Conservation (phyloP, 2,888 invertebrate genomes). For the Eledona agricola region DNA sequence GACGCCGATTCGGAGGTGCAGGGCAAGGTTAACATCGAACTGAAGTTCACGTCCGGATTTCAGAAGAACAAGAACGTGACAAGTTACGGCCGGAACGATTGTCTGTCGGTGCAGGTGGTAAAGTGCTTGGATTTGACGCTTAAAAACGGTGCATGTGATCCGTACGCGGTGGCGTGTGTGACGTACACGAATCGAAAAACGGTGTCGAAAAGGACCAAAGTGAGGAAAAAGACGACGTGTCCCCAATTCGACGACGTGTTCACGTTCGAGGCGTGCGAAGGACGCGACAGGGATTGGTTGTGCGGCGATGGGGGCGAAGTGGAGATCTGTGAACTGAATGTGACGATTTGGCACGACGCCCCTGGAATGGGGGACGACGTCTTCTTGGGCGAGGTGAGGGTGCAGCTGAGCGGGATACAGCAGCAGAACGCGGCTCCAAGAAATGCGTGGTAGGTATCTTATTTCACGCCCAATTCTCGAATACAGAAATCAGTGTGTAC, state of each 20-base stretch:
- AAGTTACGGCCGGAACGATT: slow-evolving; percentile 52
- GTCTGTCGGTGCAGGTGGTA: slow-evolving; percentile 72
- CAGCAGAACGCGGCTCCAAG: slow-evolving; percentile 69
- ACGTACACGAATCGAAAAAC: slow-evolving; percentile 82
- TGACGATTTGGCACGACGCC: slow-evolving; percentile 87
- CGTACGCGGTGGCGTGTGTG: slow-evolving; percentile 80
- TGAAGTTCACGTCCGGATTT: slow-evolving; percentile 72
- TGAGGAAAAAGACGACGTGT: slow-evolving; percentile 88
- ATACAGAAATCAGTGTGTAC: too few relatives aligned
- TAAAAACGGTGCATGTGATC: slow-evolving; percentile 91
- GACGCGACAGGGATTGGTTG: slow-evolving; percentile 61
- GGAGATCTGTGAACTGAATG: slow-evolving; percentile 81
- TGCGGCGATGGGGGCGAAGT: slow-evolving; percentile 64
- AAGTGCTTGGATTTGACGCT: slow-evolving; percentile 90
- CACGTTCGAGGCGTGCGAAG: slow-evolving; percentile 72
- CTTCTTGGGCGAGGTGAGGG: slow-evolving; percentile 87
- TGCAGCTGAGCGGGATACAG: slow-evolving; percentile 77
- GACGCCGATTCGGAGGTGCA: slow-evolving; percentile 93
- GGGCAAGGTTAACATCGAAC: slow-evolving; percentile 87
- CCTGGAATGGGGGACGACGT: slow-evolving; percentile 81
- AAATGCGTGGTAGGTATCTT: slow-evolving; percentile 75
- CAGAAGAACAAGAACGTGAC: slow-evolving; percentile 63
- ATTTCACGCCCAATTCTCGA: too few relatives aligned
- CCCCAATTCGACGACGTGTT: slow-evolving; percentile 90
- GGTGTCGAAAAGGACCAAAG: slow-evolving; percentile 82